phyloP scores from a whole-genome alignment of 2,113 vertebrate genomes.

The Mus pahari region DNA sequence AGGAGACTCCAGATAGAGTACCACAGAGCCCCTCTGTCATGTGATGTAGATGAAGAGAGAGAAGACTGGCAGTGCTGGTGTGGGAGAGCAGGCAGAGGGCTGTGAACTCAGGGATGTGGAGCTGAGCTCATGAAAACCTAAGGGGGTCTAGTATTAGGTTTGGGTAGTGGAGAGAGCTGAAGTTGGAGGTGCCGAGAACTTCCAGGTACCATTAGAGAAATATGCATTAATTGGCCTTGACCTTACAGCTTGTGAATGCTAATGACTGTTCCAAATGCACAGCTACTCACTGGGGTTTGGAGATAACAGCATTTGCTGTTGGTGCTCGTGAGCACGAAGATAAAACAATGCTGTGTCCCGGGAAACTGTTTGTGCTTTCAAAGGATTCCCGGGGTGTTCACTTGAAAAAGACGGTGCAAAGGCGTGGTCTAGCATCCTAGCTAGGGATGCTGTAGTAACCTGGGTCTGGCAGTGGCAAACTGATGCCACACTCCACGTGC shows the following conservation, averaged over 20 bases:
- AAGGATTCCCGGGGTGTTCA: neutral
- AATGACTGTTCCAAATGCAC: neutral
- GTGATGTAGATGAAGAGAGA: neutral
- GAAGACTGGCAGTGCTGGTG: neutral
- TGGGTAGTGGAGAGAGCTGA: neutral
- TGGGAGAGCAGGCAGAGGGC: neutral
- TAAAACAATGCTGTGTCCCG: neutral
- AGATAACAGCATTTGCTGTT: neutral
- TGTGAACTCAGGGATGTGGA: neutral
- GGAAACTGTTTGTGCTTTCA: neutral
- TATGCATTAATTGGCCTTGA: neutral
- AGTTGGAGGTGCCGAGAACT: neutral
- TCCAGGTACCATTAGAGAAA: neutral
- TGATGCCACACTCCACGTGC: neutral
- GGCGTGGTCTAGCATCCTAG: neutral
- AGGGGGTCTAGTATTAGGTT: neutral
- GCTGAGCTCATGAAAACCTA: neutral
- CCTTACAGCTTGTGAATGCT: neutral
- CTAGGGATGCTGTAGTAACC: neutral
- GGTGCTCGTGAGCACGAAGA: constrained; percentile 12
- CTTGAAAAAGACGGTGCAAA: neutral
- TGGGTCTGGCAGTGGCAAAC: neutral
- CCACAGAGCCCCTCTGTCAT: too few relatives aligned
- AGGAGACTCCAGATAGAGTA: neutral
- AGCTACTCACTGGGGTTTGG: neutral